Conservation (phyloP, 2,797 vertebrate genomes). For the Paguma larvata region DNA sequence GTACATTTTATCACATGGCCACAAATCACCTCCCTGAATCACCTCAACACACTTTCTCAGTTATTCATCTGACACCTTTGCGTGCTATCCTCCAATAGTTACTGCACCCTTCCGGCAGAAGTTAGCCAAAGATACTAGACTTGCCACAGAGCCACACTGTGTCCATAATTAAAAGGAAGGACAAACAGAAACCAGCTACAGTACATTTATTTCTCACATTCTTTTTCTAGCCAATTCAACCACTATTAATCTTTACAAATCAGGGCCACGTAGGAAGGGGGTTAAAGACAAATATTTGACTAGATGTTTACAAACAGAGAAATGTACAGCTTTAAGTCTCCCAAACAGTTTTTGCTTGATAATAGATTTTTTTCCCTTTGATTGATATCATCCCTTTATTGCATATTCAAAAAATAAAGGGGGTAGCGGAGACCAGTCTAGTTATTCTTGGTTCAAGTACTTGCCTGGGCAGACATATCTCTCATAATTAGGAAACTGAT, state of each 20-base stretch:
- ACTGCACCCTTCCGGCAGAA: not conserved
- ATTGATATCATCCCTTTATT: not conserved
- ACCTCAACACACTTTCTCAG: not conserved
- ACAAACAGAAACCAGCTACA: not conserved
- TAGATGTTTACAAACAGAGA: not conserved
- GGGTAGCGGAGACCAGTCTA: not conserved
- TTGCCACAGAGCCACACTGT: not conserved
- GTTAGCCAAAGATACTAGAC: not conserved
- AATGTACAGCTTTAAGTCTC: not conserved
- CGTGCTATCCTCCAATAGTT: not conserved
- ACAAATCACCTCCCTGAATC: conserved; percentile 24
- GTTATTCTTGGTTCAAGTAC: not conserved
- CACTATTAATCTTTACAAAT: not conserved
- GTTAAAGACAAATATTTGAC: conserved; percentile 29
- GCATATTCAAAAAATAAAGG: not conserved
- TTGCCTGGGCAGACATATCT: not conserved
- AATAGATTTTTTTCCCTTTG: not conserved
- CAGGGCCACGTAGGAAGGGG: not conserved
- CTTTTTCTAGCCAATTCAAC: conserved; percentile 11
- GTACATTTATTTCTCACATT: not conserved
- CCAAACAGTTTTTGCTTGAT: not conserved
- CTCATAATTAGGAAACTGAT: conserved; percentile 16
- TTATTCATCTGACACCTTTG: not conserved
- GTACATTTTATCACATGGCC: not conserved
- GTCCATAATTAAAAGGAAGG: not conserved